Evolutionary conservation across 1,140 invertebrate species (phyloP), one percentile per base, ranked within the genome.

Genomic region (Leptinotarsa lineolata): DNA sequence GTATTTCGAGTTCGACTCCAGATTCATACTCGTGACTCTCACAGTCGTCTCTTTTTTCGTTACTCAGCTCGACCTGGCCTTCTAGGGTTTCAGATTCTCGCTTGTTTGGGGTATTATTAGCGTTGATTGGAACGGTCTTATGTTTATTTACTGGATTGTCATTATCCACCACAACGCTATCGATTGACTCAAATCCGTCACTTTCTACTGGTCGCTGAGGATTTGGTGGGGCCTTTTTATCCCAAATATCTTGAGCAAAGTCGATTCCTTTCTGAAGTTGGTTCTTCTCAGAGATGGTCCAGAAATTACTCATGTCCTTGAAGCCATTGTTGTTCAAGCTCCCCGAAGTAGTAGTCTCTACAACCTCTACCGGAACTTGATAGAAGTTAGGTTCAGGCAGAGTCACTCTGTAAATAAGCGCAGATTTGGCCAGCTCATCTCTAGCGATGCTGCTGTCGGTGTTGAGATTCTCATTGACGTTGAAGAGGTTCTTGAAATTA

Each of bases 301-400:
- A 71, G 45, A 44, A 71, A 15, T 63, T 18, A n/a, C 58, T 63
- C 69, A 71, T 61, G 18, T 71, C 69, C 60, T 63, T 71, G 18
- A 71, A 63, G 4, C 24, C 48, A 3, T 71, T 71, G 16, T 44
- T 18, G 20, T 63, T 59, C 18, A 71, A 71, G 30, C 44, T 60
- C 59, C 59, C 16, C 18, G 24, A 16, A 20, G 12, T 21, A 4
- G 15, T 20, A 4, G 4, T 13, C 16, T 18, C 61, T 5, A 30
- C 13, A 22, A 12, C 11, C 15, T 63, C 24, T 63, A 15, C 44
- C 2, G 67, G 44, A 11, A 20, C n/a, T 21, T 48, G n/a, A 6
- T 45, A 18, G 12, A 21, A 61, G 24, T 71, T 63, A 8, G 11
- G 8, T 12, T 71, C 54, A 21, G 69, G 59, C 15, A 45, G 5